Evolutionary conservation across 2,888 invertebrate species (phyloP).

Genomic region (Sisyra terminalis): DNA sequence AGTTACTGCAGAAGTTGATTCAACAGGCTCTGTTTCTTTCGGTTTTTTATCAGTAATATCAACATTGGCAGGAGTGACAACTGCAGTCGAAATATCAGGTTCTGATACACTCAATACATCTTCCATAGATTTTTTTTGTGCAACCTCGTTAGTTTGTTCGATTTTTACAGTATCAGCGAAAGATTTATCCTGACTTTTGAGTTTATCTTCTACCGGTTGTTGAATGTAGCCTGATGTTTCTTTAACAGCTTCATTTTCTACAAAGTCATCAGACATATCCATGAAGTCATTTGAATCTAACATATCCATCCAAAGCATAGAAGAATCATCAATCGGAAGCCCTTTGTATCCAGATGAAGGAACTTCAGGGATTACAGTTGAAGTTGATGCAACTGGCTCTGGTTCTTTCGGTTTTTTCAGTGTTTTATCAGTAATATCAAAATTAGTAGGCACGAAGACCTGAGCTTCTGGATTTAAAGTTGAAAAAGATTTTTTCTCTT

Average conservation of each 20-base stretch:
- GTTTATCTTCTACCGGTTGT: conserved; percentile 12
- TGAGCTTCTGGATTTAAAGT: conserved; percentile 13
- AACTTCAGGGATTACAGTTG: not conserved
- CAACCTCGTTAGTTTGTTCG: not conserved
- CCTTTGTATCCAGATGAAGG: conserved; percentile 13
- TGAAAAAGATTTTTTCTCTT: conserved; percentile 7
- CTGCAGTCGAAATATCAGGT: not conserved
- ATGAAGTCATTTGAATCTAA: conserved; percentile 17
- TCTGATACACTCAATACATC: not conserved
- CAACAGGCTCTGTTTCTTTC: not conserved
- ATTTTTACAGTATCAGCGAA: too few relatives aligned
- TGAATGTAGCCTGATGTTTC: conserved; percentile 9
- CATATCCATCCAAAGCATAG: conserved; percentile 15
- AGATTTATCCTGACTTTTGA: too few relatives aligned
- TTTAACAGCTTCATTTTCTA: conserved; percentile 4
- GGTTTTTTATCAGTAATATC: not conserved
- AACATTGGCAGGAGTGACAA: not conserved
- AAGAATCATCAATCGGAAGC: conserved; percentile 14
- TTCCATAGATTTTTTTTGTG: too few relatives aligned
- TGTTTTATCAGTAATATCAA: not conserved
- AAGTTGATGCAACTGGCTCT: not conserved
- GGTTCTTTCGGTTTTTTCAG: not conserved
- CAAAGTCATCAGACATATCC: conserved; percentile 17
- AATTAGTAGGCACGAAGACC: conserved; percentile 7
- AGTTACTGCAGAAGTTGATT: not conserved